A percentile compares a stretch with the other conserved stretches of the same genome.
Conservation (phyloP, 1,140 invertebrate genomes). For the Leucophenga varia region DNA sequence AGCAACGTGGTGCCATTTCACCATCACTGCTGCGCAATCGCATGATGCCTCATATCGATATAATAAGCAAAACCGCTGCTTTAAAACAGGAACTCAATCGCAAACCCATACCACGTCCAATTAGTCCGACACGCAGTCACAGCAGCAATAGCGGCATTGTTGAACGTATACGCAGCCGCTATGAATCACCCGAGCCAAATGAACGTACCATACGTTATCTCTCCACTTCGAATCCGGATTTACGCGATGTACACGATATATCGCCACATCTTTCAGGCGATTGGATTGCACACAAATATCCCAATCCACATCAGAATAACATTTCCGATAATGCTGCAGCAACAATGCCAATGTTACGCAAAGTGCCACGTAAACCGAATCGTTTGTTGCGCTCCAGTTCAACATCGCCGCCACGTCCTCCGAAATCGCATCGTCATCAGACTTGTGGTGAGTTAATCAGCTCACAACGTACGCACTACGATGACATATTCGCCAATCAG, state of each 20-base stretch:
- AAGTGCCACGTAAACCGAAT: conserved; percentile 10
- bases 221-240: conserved; percentile 78
- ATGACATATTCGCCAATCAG: conserved; percentile 67
- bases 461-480: conserved; percentile 52
- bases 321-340: not conserved
- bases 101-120: conserved; percentile 34
- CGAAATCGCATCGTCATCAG: conserved; percentile 38
- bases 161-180: conserved; percentile 68
- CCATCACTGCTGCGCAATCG: conserved; percentile 70
- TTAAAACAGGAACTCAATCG: conserved; percentile 60
- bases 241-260: conserved; percentile 74
- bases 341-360: no score
- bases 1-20: conserved; percentile 60
- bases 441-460: conserved; percentile 4
- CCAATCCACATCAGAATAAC: conserved; percentile 65
- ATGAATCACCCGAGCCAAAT: conserved; percentile 60
- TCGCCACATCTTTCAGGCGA: conserved; percentile 73
- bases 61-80: conserved; percentile 79
- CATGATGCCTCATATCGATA: conserved; percentile 83
- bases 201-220: conserved; percentile 42
- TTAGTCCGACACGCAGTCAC: conserved; percentile 45
- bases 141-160: conserved; percentile 65
- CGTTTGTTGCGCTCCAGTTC: conserved; percentile 30
- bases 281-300: conserved; percentile 76
- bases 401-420: conserved; percentile 30